Conservation (phyloP, 2,888 invertebrate genomes). For the Apoda limacodes region DNA sequence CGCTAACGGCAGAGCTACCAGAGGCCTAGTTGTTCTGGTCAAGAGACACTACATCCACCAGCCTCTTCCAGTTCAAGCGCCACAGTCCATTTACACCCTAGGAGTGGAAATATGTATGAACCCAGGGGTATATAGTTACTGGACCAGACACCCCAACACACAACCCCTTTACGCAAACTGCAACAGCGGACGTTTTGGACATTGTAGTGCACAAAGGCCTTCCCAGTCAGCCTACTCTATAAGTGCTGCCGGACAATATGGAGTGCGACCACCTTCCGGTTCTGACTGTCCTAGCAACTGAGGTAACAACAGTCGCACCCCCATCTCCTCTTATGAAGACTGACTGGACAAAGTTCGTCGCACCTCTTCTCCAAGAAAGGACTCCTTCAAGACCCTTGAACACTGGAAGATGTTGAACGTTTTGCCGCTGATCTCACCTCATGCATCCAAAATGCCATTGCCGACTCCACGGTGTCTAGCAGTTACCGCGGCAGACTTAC, state of each 20-base stretch:
- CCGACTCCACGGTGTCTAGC: background rate
- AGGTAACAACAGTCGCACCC: background rate
- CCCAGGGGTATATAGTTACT: background rate
- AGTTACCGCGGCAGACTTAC: background rate
- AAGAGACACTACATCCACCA: constrained; percentile 1
- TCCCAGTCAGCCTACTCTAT: background rate
- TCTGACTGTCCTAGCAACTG: background rate
- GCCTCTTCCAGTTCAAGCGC: background rate
- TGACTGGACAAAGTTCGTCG: constrained; percentile 1
- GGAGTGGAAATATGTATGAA: background rate
- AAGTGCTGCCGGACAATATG: background rate
- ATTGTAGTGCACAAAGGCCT: background rate
- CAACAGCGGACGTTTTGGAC: constrained; percentile 1
- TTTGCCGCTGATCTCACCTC: background rate
- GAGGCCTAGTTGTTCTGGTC: background rate
- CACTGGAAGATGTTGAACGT: background rate
- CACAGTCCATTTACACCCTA: background rate
- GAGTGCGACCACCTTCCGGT: no score
- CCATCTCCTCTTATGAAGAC: background rate
- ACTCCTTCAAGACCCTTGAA: background rate
- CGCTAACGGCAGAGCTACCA: background rate
- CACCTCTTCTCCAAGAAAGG: background rate
- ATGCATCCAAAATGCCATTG: background rate
- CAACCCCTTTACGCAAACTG: background rate
- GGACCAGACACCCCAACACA: constrained; percentile 3